Evolutionary conservation across 2,113 vertebrate genomes (phyloP).

Genomic region (Dicaeum eximium): DNA sequence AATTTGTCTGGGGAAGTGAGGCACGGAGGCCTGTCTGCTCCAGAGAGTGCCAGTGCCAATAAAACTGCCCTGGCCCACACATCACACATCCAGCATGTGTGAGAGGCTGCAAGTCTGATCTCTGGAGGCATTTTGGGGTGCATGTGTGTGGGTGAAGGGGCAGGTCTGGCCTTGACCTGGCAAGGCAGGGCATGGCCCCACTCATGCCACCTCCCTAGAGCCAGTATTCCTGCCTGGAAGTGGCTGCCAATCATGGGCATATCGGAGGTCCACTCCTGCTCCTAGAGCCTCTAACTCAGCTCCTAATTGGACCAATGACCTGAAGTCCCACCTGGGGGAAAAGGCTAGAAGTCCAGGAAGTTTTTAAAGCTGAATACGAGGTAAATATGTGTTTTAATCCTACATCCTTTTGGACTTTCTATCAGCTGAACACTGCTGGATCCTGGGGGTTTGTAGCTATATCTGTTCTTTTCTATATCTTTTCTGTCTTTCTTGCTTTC

Average conservation of each 20-base stretch:
- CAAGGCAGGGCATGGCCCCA: not conserved
- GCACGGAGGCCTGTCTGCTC: not conserved
- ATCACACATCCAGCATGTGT: not conserved
- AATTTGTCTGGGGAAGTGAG: not conserved
- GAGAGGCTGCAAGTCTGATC: not conserved
- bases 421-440: not conserved
- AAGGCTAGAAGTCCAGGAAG: not conserved
- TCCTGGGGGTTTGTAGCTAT: not conserved
- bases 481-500: not conserved
- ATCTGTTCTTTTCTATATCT: not conserved
- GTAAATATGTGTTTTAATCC: not conserved
- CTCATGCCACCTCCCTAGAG: not conserved
- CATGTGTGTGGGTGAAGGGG: accelerated
- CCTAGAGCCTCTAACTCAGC: not conserved
- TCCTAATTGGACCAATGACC: not conserved
- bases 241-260: not conserved
- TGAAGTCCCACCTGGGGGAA: not conserved
- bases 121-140: not conserved
- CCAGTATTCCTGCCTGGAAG: not conserved
- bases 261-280: not conserved
- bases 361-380: not conserved
- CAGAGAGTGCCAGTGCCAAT: not conserved
- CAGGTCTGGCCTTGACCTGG: too few relatives aligned
- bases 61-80: not conserved
- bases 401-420: not conserved